These are phyloP conservation scores for Archocentrus centrarchus DNA, from an alignment of 2,113 vertebrate species.

Conservation along the genomic window DNA sequence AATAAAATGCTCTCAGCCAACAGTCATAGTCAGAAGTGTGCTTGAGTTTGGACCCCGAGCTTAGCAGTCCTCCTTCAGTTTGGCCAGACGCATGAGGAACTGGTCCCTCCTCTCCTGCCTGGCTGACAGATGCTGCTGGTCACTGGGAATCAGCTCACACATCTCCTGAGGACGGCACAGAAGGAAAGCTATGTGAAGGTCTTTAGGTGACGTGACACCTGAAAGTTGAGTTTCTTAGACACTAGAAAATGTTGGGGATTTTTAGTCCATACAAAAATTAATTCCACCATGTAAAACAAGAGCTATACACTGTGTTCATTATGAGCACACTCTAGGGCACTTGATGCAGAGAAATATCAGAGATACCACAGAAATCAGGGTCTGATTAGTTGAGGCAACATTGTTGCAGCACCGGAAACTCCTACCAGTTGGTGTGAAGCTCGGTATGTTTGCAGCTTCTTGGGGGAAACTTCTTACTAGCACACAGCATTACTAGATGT, in stretches of 20 bases:
- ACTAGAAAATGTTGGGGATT: too few species aligned
- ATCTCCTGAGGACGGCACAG: constrained; percentile 84
- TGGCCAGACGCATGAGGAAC: constrained; percentile 86
- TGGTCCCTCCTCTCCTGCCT: constrained; percentile 88
- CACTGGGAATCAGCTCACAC: constrained; percentile 82
- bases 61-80: constrained; percentile 83
- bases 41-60: not conserved
- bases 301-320: not conserved
- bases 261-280: too few species aligned
- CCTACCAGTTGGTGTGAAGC: too few species aligned
- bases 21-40: not conserved
- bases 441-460: too few species aligned
- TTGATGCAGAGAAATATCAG: not conserved
- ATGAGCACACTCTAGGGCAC: not conserved
- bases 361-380: too few species aligned
- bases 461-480: too few species aligned
- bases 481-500: too few species aligned
- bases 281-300: too few species aligned
- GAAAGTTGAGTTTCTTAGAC: not conserved
- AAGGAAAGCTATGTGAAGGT: not conserved
- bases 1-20: not conserved
- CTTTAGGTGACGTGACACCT: too few species aligned
- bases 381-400: not conserved
- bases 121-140: constrained; percentile 83
- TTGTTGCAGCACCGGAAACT: not conserved